Evolutionary conservation across 2,888 invertebrate species (phyloP).

Genomic region (Taphrorychus bicolor): DNA sequence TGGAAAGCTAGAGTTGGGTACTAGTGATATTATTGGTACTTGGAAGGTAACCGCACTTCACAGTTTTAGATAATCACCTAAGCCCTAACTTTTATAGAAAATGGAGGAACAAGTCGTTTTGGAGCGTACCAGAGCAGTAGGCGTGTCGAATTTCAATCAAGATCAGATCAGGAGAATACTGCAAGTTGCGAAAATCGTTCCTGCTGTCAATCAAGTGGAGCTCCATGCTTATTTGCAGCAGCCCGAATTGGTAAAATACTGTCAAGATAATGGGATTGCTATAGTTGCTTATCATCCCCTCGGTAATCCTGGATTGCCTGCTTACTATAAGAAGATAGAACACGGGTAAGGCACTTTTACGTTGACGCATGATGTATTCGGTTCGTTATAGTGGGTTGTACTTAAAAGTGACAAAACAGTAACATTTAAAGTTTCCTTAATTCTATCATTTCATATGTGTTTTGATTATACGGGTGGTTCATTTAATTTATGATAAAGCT

Average conservation of each 20-base stretch:
- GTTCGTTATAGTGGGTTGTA: too few species aligned
- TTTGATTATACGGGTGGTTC: too few species aligned
- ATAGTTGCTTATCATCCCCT: conserved; percentile 63
- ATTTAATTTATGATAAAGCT: too few species aligned
- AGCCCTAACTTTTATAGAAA: conserved; percentile 43
- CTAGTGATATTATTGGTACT: neutral
- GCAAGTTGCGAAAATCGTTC: conserved; percentile 65
- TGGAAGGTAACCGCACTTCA: neutral
- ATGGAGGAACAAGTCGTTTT: conserved; percentile 71
- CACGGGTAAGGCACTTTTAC: too few species aligned
- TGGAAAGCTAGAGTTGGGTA: neutral
- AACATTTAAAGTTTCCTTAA: too few species aligned
- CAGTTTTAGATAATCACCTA: neutral
- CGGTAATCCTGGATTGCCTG: conserved; percentile 61
- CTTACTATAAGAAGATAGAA: too few species aligned
- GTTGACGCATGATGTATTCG: too few species aligned
- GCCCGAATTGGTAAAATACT: conserved; percentile 58
- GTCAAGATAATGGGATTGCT: conserved; percentile 57
- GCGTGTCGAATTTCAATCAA: conserved; percentile 82
- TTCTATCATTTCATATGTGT: too few species aligned
- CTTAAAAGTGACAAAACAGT: too few species aligned
- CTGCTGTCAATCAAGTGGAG: conserved; percentile 72
- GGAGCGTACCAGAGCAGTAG: conserved; percentile 79
- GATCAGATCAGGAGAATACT: conserved; percentile 70
- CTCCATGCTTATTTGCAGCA: conserved; percentile 64